Evolutionary conservation across 2,888 invertebrate genomes (phyloP).

Genomic region (Actias luna): DNA sequence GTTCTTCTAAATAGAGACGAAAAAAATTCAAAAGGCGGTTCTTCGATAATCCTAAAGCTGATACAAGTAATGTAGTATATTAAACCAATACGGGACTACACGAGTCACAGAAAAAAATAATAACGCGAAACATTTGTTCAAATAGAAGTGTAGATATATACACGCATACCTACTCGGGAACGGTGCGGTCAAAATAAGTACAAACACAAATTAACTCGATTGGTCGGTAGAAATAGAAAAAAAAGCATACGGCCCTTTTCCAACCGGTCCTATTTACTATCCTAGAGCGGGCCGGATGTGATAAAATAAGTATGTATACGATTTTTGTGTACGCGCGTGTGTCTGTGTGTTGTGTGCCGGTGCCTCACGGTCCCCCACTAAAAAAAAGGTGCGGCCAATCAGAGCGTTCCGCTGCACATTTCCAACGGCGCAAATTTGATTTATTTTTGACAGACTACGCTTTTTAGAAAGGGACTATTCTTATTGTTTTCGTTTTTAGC

Average conservation of each 20-base stretch:
- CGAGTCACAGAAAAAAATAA: not conserved
- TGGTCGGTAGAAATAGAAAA: conserved; percentile 21
- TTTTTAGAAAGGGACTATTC: conserved; percentile 27
- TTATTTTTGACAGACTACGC: conserved; percentile 46
- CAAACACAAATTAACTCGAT: conserved; percentile 4
- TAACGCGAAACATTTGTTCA: not conserved
- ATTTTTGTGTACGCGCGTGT: conserved; percentile 25
- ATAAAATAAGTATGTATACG: conserved; percentile 25
- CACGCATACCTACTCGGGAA: not conserved
- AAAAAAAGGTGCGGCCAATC: conserved; percentile 40
- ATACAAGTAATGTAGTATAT: not conserved
- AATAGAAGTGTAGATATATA: not conserved
- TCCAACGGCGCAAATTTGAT: conserved; percentile 39
- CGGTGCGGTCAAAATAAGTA: conserved; percentile 7
- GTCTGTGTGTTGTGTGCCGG: conserved; percentile 24
- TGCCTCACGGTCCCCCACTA: conserved; percentile 34
- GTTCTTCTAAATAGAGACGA: not conserved
- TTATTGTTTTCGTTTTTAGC: conserved; percentile 15
- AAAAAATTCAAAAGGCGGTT: not conserved
- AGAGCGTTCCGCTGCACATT: conserved; percentile 25
- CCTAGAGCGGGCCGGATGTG: conserved; percentile 29
- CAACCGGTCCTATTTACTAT: conserved; percentile 30
- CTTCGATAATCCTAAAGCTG: not conserved
- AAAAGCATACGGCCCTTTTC: conserved; percentile 26
- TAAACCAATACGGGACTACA: not conserved